Evolutionary conservation across 2,797 vertebrate species (phyloP), one percentile per base, ranked within the genome.

Genomic region (Lophius americanus): DNA sequence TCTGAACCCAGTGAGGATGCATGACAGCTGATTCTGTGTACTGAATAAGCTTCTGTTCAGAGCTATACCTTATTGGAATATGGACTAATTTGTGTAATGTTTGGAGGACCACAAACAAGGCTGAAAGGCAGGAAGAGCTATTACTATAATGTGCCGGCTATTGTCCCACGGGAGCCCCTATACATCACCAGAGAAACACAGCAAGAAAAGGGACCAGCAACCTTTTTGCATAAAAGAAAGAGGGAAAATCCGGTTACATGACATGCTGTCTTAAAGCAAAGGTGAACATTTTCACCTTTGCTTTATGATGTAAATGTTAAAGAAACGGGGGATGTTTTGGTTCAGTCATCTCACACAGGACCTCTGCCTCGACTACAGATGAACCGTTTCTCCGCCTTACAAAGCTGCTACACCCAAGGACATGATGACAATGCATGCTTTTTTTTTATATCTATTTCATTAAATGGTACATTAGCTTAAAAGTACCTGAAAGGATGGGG

Each of bases 381-480:
- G 64, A 62, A 68, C 68, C 47, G 35, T 61, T 67, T 70, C 23
- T 68, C 42, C 57, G 62, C 50, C 79, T 63, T 39, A 23, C 32
- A 44, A 4, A n/a, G 61, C 52, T 53, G 62, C 43, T 38, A 32
- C 32, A 42, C 44, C 75, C 82, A 84, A 88, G 83, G 78, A 88
- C 83, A 82, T 67, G 78, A 83, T 81, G 79, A 91, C 72, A 48
- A 68, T 57, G 83, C 80, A 78, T 57, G 51, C 32, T 54, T 55
- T 60, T 48, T 41, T 60, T 48, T 51, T 46, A 37, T 46, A 10
- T 38, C 62, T 32, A 67, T 80, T 78, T 76, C 54, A 81, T 88
- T 77, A 86, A 89, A 88, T 64, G 76, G 46, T 72, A 89, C 86
- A 91, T 92, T 88, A 88, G 76, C 57, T 47, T 84, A 74, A 86